phyloP scores from a whole-genome alignment of 2,113 vertebrate genomes.

The Rhizomys pruinosus region DNA sequence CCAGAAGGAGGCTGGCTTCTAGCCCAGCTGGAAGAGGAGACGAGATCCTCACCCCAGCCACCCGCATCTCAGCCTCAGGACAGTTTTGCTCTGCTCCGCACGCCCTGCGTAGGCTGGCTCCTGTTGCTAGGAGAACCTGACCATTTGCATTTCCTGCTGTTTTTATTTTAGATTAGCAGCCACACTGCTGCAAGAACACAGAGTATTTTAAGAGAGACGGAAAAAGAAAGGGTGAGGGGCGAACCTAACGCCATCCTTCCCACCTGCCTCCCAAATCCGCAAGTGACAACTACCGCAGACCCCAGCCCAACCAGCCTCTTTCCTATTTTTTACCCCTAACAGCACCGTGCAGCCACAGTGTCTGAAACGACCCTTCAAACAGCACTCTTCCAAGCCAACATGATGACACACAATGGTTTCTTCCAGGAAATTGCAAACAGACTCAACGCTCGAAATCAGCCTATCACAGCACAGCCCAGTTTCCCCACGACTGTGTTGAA shows the following conservation, averaged over 20 bases:
- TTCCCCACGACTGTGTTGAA: background rate
- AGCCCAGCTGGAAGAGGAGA: background rate
- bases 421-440: conserved; percentile 1
- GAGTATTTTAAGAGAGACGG: conserved; percentile 79
- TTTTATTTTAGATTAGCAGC: conserved; percentile 82
- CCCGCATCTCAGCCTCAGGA: conserved; percentile 67
- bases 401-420: background rate
- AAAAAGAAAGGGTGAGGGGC: conserved; percentile 66
- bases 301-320: background rate
- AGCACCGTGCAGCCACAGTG: background rate
- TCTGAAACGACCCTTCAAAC: background rate
- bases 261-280: background rate
- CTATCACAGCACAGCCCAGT: background rate
- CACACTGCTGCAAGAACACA: conserved; percentile 78
- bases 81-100: conserved; percentile 76
- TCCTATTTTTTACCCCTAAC: background rate
- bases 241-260: conserved; percentile 35
- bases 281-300: background rate
- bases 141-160: conserved; percentile 84
- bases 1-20: too few relatives aligned
- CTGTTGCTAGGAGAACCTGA: conserved; percentile 84
- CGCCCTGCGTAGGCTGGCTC: conserved; percentile 79
- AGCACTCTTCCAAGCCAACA: background rate
- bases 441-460: background rate
- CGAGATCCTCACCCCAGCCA: conserved; percentile 10